Percentiles rank a stretch among this genome's conserved stretches.
Evolutionary conservation across 2,888 invertebrate genomes (phyloP).

Genomic region (Sarcophaga rosellei): DNA sequence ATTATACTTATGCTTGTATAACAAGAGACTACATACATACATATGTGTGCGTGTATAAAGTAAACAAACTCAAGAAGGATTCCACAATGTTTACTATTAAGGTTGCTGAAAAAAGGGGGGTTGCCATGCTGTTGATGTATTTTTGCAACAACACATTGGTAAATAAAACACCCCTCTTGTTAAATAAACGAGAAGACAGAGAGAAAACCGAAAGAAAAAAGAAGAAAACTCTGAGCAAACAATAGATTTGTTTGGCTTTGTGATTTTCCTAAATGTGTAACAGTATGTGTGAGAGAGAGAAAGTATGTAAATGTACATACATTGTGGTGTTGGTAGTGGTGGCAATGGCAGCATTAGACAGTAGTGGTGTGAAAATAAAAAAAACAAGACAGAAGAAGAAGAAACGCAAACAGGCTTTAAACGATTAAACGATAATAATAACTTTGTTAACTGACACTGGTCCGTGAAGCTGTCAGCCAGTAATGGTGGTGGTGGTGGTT

Average conservation of each 20-base stretch:
- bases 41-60: neutral
- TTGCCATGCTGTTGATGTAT: conserved; percentile 61
- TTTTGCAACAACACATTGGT: conserved; percentile 60
- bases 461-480: neutral
- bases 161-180: conserved; percentile 74
- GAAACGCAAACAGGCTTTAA: conserved; percentile 54
- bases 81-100: conserved; percentile 1
- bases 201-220: neutral
- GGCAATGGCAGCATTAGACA: neutral
- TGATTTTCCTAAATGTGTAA: conserved; percentile 4
- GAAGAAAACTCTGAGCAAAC: conserved; percentile 3
- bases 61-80: conserved; percentile 4
- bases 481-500: conserved; percentile 21
- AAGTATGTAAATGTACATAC: conserved; percentile 31
- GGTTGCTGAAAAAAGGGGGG: conserved; percentile 39
- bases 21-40: too few species aligned
- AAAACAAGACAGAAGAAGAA: neutral
- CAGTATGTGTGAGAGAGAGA: neutral
- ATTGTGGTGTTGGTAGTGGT: neutral
- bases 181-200: neutral
- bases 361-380: conserved; percentile 9
- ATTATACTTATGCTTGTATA: neutral
- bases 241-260: conserved; percentile 26
- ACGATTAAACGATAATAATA: conserved; percentile 53
- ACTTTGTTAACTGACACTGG: conserved; percentile 50